These are phyloP conservation scores for Ascidia mentula DNA, from an alignment of 23 tunicate species.

Conservation along the genomic window DNA sequence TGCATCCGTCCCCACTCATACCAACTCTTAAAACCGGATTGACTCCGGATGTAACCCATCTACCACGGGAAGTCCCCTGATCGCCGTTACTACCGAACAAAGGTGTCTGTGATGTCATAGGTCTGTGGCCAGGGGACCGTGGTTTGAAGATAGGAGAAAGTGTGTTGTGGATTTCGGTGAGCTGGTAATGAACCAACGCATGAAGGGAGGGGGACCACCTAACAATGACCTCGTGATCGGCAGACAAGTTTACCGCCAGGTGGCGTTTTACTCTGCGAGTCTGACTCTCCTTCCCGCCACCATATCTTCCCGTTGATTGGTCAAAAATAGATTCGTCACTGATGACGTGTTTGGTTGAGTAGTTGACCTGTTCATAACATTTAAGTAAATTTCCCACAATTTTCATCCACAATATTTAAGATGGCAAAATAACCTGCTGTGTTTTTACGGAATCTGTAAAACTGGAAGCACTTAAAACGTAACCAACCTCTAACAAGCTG, in stretches of 20 bases:
- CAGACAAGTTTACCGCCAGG: slow-evolving; percentile 18
- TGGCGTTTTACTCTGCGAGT: slow-evolving; percentile 25
- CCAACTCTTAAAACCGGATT: not conserved
- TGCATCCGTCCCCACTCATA: slow-evolving; percentile 3
- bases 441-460: no score
- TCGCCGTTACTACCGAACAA: slow-evolving; percentile 15
- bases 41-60: not conserved
- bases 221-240: slow-evolving; percentile 46
- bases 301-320: not conserved
- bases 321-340: not conserved
- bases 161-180: slow-evolving; percentile 32
- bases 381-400: no score
- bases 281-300: not conserved
- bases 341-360: slow-evolving; percentile 11
- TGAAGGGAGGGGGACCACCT: slow-evolving; percentile 76
- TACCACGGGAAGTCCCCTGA: not conserved
- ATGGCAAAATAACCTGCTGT: no score
- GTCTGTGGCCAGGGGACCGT: not conserved
- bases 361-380: slow-evolving; percentile 22
- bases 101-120: not conserved
- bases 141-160: slow-evolving; percentile 25
- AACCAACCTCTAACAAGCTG: slow-evolving; percentile 37
- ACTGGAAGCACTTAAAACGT: not conserved
- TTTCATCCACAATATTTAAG: no score
- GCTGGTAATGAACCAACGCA: slow-evolving; percentile 67